Base-by-base conservation (phyloP, 92 coral and sea anemone species). In the Zoanthus sansibaricus region DNA sequence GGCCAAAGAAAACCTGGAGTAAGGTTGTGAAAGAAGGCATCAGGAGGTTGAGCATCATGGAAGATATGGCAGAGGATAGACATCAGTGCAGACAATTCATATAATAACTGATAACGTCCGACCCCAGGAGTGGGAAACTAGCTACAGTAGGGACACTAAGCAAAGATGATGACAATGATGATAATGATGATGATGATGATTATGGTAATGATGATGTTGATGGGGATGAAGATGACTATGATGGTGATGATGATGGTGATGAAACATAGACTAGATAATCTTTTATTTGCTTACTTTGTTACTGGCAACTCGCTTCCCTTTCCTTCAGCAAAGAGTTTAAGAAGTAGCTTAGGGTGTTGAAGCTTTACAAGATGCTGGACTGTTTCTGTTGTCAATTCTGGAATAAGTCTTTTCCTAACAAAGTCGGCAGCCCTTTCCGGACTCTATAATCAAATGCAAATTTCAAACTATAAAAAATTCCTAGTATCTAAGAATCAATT, bases 281-380 rank as follows among this genome's bases (percentile, higher is more conserved):
- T 49, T 49, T 11, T 6, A n/a, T 61, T 64, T 7, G 62, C 93
- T 86, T 30, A 91, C 94, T 82, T 92, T 58, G 92, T 88, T 45
- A 83, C 77, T 33, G 91, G 74, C 45, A 92, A 89, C 21, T 69
- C 85, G 78, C 51, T 32, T 47, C 87, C 82, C 12, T 79, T 72
- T 84, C 79, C 82, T 72, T 90, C 86, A 46, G 91, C 72, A 44
- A 95, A 79, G 49, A 59, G 48, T 47, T 90, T 90, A 45, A 97
- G 75, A 72, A 97, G 93, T 75, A 92, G 91, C 92, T 97, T 97
- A 47, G 99, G 97, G 62, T 97, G 99, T 46, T 97, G 95, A 16
- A 95, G 87, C 87, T 97, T 95, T 66, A 89, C 70, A 25, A 97
- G 79, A 18, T 91, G 93, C 71, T 93, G 88, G 71, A 95, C 90